Conservation (phyloP, 2,113 vertebrate species). For the Speoplatyrhinus poulsoni region DNA sequence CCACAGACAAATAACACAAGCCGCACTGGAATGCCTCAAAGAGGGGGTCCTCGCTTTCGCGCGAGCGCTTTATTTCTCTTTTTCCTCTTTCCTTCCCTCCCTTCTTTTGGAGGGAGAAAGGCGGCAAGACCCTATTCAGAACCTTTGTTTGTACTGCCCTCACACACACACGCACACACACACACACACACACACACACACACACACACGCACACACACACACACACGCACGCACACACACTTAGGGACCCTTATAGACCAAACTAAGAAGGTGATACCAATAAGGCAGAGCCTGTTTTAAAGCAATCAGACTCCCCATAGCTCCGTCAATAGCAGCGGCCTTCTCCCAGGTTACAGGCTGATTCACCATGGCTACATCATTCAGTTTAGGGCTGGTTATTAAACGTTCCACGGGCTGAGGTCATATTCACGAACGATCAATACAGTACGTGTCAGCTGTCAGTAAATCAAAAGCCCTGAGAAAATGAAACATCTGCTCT, state of each 20-base stretch:
- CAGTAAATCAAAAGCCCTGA: too few species aligned
- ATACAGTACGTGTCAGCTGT: too few species aligned
- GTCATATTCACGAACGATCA: too few species aligned
- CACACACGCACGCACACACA: background rate
- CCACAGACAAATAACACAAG: slow-evolving; percentile 53
- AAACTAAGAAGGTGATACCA: slow-evolving; percentile 15
- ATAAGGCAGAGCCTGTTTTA: background rate
- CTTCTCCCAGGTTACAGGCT: too few species aligned
- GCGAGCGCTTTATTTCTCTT: background rate
- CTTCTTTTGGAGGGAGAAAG: background rate
- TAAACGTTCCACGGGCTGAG: too few species aligned
- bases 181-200: background rate
- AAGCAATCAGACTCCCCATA: too few species aligned
- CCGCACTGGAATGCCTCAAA: slow-evolving; percentile 12
- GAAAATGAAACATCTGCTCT: too few species aligned
- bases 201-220: too few species aligned
- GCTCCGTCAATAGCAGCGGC: too few species aligned
- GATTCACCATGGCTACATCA: too few species aligned
- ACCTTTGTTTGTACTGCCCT: background rate
- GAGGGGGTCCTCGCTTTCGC: slow-evolving; percentile 24
- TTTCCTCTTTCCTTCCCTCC: background rate
- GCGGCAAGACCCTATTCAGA: background rate
- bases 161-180: background rate
- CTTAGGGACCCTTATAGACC: background rate
- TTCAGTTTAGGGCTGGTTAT: too few species aligned